These are phyloP conservation scores for Drymonia ruficornis DNA, from an alignment of 2,888 invertebrate species.

Conservation along the genomic window DNA sequence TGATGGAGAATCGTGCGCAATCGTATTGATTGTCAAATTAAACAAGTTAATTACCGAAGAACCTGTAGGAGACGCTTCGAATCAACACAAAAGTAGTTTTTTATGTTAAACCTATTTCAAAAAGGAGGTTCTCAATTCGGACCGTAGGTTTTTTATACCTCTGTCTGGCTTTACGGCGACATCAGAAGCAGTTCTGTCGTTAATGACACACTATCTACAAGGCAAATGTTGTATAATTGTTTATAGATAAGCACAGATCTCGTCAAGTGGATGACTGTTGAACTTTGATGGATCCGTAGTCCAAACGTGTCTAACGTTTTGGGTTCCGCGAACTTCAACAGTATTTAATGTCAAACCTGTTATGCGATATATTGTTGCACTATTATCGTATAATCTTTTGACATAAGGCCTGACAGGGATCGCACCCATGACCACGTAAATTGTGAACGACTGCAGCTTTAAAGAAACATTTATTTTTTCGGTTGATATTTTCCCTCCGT, in stretches of 20 bases:
- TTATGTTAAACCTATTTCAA: too few relatives aligned
- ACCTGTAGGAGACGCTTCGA: too few relatives aligned
- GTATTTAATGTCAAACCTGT: neutral
- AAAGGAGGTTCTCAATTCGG: neutral
- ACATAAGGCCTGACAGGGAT: constrained; percentile 19
- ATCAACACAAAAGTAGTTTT: too few relatives aligned
- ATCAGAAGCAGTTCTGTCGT: neutral
- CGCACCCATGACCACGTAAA: constrained; percentile 31
- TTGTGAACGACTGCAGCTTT: constrained; percentile 49
- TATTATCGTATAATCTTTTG: too few relatives aligned
- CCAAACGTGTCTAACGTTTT: neutral
- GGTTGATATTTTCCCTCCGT: constrained; percentile 70
- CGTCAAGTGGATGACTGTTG: neutral
- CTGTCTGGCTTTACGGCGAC: neutral
- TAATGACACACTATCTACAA: neutral
- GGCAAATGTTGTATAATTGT: neutral
- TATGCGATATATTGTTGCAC: constrained; percentile 4
- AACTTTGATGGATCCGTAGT: neutral
- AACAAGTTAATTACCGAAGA: too few relatives aligned
- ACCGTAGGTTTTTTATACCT: neutral
- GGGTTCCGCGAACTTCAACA: neutral
- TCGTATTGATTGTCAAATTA: too few relatives aligned
- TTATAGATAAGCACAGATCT: constrained; percentile 5
- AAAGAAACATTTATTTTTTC: constrained; percentile 41
- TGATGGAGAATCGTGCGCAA: too few relatives aligned